Evolutionary conservation across 2,797 vertebrate species (phyloP).

Genomic region (Perodicticus potto): DNA sequence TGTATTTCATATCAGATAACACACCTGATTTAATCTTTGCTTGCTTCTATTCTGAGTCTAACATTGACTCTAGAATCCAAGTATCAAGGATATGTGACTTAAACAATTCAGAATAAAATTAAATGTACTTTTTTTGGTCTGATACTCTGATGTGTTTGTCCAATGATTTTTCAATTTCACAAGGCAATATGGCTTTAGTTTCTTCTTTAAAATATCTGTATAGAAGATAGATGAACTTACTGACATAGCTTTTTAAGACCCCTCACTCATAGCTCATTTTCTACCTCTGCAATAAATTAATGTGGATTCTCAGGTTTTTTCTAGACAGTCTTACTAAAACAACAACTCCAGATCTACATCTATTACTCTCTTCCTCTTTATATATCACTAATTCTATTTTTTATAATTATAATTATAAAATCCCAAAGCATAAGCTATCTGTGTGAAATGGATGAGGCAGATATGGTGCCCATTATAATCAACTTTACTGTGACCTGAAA

Average conservation of each 20-base stretch:
- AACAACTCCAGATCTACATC: neutral
- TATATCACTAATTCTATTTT: neutral
- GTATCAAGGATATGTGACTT: neutral
- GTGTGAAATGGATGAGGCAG: conserved; percentile 18
- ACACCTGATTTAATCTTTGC: neutral
- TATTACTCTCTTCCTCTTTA: neutral
- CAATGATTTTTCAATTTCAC: neutral
- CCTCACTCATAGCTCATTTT: neutral
- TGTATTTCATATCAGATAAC: neutral
- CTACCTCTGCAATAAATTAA: neutral
- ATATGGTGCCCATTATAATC: neutral
- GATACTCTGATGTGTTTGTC: neutral
- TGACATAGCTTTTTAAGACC: neutral
- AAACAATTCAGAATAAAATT: neutral
- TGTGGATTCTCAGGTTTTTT: neutral
- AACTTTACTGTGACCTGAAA: neutral
- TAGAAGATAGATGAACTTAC: neutral
- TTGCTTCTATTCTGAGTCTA: neutral
- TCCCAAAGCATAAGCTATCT: neutral
- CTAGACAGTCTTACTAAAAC: neutral
- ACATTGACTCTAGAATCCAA: neutral
- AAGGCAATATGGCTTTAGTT: neutral
- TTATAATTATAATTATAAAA: neutral
- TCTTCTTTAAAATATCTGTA: neutral
- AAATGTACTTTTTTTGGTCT: neutral